These are phyloP conservation scores for Idaea dimidiata DNA, from an alignment of 2,888 invertebrate genomes.

Conservation along the genomic window DNA sequence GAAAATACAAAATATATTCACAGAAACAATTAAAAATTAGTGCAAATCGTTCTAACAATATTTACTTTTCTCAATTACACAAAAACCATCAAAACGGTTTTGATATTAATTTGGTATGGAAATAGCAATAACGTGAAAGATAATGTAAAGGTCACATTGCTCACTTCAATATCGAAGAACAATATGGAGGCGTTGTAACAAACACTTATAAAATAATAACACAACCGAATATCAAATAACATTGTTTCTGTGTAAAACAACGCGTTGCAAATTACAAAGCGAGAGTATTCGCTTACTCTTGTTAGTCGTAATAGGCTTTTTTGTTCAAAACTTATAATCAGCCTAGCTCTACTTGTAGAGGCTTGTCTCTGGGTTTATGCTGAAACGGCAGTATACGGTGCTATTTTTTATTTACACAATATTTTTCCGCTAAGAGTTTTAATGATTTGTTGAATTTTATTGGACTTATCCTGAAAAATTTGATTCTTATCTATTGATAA, in stretches of 20 bases:
- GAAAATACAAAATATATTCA: too few species aligned
- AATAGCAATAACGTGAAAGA: too few species aligned
- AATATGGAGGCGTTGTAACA: not conserved
- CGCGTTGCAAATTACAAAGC: not conserved
- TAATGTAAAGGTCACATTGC: too few species aligned
- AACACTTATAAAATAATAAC: not conserved
- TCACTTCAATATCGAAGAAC: too few species aligned
- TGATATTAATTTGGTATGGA: too few species aligned
- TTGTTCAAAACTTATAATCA: conserved; percentile 31
- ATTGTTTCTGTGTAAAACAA: not conserved
- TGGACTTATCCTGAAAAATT: too few species aligned
- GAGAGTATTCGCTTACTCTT: conserved; percentile 12
- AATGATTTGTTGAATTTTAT: not conserved
- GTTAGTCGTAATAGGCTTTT: conserved; percentile 27
- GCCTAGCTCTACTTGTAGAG: conserved; percentile 12
- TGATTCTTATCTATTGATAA: too few species aligned
- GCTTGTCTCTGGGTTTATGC: not conserved
- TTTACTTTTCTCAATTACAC: too few species aligned
- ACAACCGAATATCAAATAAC: not conserved
- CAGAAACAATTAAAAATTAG: too few species aligned
- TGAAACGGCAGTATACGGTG: not conserved
- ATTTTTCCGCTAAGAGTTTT: not conserved
- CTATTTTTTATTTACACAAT: not conserved
- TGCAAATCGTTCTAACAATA: too few species aligned
- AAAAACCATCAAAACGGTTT: not conserved